Evolutionary conservation across 2,888 invertebrate genomes (phyloP).

Genomic region (Pterobdella sp.): DNA sequence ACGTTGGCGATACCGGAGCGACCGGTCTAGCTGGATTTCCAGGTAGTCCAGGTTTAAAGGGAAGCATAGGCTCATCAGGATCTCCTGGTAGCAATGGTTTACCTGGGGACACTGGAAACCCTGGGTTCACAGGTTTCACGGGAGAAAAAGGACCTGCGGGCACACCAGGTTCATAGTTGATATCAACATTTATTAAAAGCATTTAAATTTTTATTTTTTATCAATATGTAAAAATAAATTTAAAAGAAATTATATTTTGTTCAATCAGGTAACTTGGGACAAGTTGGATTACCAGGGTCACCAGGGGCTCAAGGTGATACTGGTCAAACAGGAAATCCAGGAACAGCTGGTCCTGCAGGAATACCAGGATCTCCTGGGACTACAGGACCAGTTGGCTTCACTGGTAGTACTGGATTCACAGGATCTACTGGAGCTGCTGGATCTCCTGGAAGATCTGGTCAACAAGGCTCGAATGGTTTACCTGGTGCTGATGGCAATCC

Average conservation of each 20-base stretch:
- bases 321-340: constrained; percentile 32
- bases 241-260: no score
- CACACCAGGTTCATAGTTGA: constrained; percentile 30
- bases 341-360: constrained; percentile 30
- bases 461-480: constrained; percentile 10
- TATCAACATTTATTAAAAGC: no score
- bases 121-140: constrained; percentile 31
- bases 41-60: constrained; percentile 25
- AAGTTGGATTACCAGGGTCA: neutral
- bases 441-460: constrained; percentile 11
- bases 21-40: neutral
- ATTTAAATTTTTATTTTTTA: no score
- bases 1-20: neutral
- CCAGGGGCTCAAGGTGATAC: constrained; percentile 27
- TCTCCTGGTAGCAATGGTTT: constrained; percentile 22
- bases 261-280: no score
- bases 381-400: constrained; percentile 11
- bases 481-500: constrained; percentile 15
- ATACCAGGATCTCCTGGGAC: neutral
- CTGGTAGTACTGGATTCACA: constrained; percentile 27
- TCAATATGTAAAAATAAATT: no score
- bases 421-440: constrained; percentile 31
- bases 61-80: constrained; percentile 33
- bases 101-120: constrained; percentile 28
- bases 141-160: constrained; percentile 33